Conservation (phyloP, 2,113 vertebrate species). For the Rattus norvegicus region DNA sequence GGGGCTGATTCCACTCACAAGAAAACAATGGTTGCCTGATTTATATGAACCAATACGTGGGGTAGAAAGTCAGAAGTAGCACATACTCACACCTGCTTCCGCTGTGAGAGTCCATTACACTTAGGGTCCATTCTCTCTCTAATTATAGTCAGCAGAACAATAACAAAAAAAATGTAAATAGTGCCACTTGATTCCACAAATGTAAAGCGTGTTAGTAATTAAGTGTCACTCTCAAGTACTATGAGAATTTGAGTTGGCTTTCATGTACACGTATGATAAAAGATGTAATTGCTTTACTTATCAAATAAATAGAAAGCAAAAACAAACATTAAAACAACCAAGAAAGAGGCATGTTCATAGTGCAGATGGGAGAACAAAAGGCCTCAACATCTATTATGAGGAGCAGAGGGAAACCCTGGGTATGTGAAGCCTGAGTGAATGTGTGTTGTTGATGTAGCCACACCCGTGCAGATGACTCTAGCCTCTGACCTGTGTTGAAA, state of each 20-base stretch:
- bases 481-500: background rate
- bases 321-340: background rate
- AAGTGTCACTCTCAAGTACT: conserved; percentile 14
- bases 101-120: background rate
- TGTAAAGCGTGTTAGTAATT: background rate
- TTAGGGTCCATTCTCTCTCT: background rate
- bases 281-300: conserved; percentile 9
- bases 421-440: background rate
- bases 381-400: background rate
- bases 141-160: background rate
- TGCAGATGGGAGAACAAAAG: background rate
- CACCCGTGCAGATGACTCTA: background rate
- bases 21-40: background rate
- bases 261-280: background rate
- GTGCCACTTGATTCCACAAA: background rate
- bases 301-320: conserved; percentile 3
- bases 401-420: background rate
- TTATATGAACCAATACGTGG: background rate
- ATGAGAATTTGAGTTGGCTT: conserved; percentile 22
- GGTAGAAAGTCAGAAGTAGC: background rate
- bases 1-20: background rate
- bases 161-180: conserved; percentile 22
- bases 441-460: no score
- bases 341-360: background rate
- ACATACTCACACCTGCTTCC: background rate